phyloP scores from a whole-genome alignment of 1,140 invertebrate species.

The Asobara japonica region DNA sequence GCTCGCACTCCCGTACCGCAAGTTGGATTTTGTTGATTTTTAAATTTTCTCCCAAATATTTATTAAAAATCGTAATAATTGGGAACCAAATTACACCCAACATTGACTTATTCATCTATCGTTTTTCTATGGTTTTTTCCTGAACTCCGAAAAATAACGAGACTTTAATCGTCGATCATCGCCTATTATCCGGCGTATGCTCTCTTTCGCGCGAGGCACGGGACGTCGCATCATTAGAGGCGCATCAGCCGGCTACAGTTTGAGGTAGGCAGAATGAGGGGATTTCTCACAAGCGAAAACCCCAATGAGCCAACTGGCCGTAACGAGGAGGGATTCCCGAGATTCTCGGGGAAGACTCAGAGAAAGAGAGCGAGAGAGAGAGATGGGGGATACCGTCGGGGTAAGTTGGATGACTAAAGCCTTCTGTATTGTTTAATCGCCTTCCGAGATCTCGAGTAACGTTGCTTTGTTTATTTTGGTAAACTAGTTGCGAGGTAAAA shows the following conservation, averaged over 20 bases:
- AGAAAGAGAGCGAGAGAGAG: background rate
- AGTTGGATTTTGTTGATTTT: too few species aligned
- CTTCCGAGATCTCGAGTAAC: too few species aligned
- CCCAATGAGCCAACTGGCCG: slow-evolving; percentile 25
- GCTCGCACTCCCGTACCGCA: too few species aligned
- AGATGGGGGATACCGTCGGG: too few species aligned
- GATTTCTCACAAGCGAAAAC: slow-evolving; percentile 10
- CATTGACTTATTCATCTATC: background rate
- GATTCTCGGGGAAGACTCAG: slow-evolving; percentile 6
- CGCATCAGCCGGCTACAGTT: slow-evolving; percentile 24
- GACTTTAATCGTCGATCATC: slow-evolving; percentile 40
- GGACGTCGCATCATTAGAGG: slow-evolving; percentile 32
- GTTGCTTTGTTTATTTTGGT: too few species aligned
- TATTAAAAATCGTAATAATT: background rate
- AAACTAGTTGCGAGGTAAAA: too few species aligned
- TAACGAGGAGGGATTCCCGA: slow-evolving; percentile 32
- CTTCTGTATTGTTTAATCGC: too few species aligned
- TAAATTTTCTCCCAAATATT: too few species aligned
- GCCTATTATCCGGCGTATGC: slow-evolving; percentile 31
- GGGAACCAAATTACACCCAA: background rate
- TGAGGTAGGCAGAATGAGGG: slow-evolving; percentile 20
- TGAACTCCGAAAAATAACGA: slow-evolving; percentile 26
- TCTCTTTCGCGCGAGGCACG: slow-evolving; percentile 23
- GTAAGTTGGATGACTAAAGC: too few species aligned
- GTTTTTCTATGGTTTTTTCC: background rate